phyloP scores from a whole-genome alignment of 2,888 invertebrate species.

The Eilema depressum region DNA sequence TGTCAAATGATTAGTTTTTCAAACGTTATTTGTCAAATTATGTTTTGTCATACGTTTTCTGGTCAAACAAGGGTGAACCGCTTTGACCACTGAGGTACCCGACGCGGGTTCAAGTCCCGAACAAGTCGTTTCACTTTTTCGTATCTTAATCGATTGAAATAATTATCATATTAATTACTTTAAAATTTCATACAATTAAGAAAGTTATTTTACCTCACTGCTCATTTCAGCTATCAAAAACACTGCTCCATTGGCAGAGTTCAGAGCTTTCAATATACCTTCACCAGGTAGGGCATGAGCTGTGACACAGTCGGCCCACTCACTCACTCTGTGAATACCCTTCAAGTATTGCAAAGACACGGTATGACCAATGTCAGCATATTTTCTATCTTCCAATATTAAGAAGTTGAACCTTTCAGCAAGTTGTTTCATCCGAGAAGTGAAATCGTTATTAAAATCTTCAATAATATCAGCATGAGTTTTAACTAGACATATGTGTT shows the following conservation, averaged over 20 bases:
- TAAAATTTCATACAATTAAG: too few relatives aligned
- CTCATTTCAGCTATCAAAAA: conserved; percentile 97
- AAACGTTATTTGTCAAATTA: too few relatives aligned
- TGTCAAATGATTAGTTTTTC: too few relatives aligned
- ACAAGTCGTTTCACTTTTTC: too few relatives aligned
- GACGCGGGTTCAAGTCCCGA: too few relatives aligned
- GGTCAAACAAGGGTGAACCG: too few relatives aligned
- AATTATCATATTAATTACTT: too few relatives aligned
- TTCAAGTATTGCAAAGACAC: conserved; percentile 93
- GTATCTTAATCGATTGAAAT: too few relatives aligned
- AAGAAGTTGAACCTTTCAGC: conserved; percentile 94
- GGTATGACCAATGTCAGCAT: conserved; percentile 98
- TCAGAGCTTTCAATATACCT: conserved; percentile 88
- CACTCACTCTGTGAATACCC: conserved; percentile 91
- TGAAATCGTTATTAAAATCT: conserved; percentile 91
- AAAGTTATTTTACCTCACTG: conserved; percentile 81
- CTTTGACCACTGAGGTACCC: too few relatives aligned
- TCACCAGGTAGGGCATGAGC: conserved; percentile 95
- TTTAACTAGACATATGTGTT: conserved; percentile 95
- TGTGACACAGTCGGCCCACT: conserved; percentile 98
- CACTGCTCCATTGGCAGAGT: conserved; percentile 83
- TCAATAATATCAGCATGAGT: conserved; percentile 95
- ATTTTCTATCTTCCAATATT: conserved; percentile 98
- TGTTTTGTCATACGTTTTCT: too few relatives aligned
- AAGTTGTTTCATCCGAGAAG: conserved; percentile 88